These are phyloP conservation scores for Abscondita cerata DNA, from an alignment of 2,888 invertebrate species.

Conservation along the genomic window DNA sequence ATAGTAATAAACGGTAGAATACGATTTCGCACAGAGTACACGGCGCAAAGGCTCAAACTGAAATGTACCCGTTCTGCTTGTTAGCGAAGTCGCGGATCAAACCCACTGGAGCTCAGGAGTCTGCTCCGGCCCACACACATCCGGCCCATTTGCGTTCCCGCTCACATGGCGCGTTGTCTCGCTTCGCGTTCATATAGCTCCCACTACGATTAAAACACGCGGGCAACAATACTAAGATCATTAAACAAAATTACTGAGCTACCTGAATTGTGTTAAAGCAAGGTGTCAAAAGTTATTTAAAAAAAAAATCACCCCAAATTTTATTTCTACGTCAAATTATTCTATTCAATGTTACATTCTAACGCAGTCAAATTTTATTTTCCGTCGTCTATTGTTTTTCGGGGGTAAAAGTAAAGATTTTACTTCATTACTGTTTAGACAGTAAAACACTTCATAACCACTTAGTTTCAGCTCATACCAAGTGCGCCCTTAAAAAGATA, in stretches of 20 bases:
- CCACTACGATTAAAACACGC: constrained; percentile 55
- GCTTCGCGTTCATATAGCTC: constrained; percentile 56
- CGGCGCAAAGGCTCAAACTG: constrained; percentile 57
- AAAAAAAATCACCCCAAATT: too few species aligned
- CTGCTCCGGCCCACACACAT: constrained; percentile 61
- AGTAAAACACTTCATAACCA: constrained; percentile 37
- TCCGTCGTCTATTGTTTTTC: too few species aligned
- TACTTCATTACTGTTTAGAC: constrained; percentile 34
- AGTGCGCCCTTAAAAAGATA: constrained; percentile 40
- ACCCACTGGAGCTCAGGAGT: constrained; percentile 66
- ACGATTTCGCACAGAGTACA: constrained; percentile 48
- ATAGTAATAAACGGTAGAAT: constrained; percentile 48
- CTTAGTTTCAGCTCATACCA: constrained; percentile 32
- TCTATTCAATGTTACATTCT: too few species aligned
- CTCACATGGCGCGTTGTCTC: constrained; percentile 52
- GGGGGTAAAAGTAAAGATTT: too few species aligned
- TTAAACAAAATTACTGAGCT: constrained; percentile 56
- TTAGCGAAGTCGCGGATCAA: constrained; percentile 68
- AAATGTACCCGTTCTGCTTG: constrained; percentile 70
- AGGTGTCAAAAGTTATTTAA: too few species aligned
- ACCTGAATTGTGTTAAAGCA: constrained; percentile 52
- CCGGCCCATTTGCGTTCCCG: constrained; percentile 58
- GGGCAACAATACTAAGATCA: constrained; percentile 56
- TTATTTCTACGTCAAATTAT: too few species aligned
- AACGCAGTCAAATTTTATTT: too few species aligned